phyloP scores from a whole-genome alignment of 2,888 invertebrate genomes.

The Maniola hyperantus region DNA sequence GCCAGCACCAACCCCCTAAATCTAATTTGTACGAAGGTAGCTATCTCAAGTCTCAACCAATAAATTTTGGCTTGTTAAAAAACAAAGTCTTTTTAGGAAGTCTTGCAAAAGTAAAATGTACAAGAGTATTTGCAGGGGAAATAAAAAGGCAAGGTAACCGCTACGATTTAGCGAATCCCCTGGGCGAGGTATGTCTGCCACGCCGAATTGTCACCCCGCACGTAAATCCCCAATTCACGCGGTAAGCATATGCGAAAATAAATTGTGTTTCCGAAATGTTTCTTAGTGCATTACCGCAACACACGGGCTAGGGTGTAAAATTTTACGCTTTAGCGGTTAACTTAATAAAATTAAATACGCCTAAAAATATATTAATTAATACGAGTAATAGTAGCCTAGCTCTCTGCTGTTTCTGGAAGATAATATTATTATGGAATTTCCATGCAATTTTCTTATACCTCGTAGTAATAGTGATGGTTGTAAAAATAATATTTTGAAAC shows the following conservation, averaged over 20 bases:
- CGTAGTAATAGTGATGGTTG: no score
- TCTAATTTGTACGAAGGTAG: neutral
- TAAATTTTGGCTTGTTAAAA: constrained; percentile 10
- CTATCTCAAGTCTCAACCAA: neutral
- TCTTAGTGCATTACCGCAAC: neutral
- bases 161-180: constrained; percentile 71
- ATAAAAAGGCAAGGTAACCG: constrained; percentile 64
- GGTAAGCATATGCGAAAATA: constrained; percentile 36
- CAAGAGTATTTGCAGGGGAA: constrained; percentile 47
- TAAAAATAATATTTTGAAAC: no score
- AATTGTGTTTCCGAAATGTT: constrained; percentile 28
- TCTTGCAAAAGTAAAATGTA: constrained; percentile 15
- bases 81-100: constrained; percentile 4
- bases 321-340: neutral
- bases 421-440: no score
- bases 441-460: no score
- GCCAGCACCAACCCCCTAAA: neutral
- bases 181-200: constrained; percentile 54
- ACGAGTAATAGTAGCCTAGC: no score
- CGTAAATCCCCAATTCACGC: constrained; percentile 42
- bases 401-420: no score
- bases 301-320: neutral
- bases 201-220: constrained; percentile 65
- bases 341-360: no score
- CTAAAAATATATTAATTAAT: no score